Conservation (phyloP, 2,888 invertebrate species). For the Siphlonurus alternatus region DNA sequence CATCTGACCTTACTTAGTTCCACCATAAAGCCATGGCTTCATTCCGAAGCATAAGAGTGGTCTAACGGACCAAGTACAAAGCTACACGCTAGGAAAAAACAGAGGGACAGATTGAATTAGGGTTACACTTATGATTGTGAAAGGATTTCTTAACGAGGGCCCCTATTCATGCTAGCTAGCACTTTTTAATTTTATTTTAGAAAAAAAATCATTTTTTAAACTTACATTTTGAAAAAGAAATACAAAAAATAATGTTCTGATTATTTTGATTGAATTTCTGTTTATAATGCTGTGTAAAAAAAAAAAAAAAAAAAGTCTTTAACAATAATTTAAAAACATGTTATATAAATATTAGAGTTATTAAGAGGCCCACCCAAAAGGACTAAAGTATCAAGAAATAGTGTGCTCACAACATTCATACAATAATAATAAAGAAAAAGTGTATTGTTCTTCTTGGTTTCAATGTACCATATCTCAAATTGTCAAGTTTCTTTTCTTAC, state of each 20-base stretch:
- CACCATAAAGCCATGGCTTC: background rate
- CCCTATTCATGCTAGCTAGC: too few species aligned
- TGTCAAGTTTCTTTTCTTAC: background rate
- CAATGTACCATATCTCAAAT: background rate
- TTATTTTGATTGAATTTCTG: too few species aligned
- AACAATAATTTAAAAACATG: too few species aligned
- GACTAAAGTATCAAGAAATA: background rate
- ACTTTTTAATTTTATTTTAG: too few species aligned
- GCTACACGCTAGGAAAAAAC: background rate
- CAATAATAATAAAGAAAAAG: background rate
- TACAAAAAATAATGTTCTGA: too few species aligned
- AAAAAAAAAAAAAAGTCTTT: too few species aligned
- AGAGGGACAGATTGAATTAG: background rate
- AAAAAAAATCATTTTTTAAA: too few species aligned
- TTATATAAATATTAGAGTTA: too few species aligned
- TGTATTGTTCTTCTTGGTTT: background rate
- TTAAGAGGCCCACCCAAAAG: too few species aligned
- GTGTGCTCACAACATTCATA: background rate
- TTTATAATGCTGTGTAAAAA: too few species aligned
- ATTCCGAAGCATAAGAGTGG: background rate
- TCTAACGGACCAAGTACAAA: background rate
- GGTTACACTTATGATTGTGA: background rate
- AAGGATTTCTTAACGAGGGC: background rate
- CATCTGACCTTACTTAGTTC: too few species aligned
- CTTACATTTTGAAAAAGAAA: too few species aligned